These are phyloP conservation scores for Drosophila cracens DNA, from an alignment of 2,888 invertebrate genomes.

Conservation along the genomic window DNA sequence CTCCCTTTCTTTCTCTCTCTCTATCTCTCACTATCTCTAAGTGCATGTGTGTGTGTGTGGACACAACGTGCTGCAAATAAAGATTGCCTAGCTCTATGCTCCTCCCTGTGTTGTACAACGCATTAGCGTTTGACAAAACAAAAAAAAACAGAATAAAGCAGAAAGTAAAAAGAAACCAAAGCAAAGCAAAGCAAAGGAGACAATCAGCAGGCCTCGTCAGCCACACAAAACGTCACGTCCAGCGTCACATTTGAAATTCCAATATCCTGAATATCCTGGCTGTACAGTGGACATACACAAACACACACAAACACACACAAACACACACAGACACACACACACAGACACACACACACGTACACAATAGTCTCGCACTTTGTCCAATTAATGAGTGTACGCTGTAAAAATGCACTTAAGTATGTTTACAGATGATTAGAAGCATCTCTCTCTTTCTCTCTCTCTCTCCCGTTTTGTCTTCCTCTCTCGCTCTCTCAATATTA, in stretches of 20 bases:
- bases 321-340: slow-evolving; percentile 4
- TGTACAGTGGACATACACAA: slow-evolving; percentile 33
- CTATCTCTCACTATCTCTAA: slow-evolving; percentile 2
- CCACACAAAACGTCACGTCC: slow-evolving; percentile 54
- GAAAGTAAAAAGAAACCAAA: slow-evolving; percentile 3
- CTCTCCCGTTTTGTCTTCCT: background rate
- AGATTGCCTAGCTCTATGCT: slow-evolving; percentile 46
- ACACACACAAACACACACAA: background rate
- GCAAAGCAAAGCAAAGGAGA: slow-evolving; percentile 26
- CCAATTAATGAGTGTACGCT: slow-evolving; percentile 47
- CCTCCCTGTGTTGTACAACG: slow-evolving; percentile 39
- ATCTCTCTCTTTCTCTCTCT: background rate
- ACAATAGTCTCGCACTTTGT: slow-evolving; percentile 28
- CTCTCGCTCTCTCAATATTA: background rate
- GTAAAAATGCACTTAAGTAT: slow-evolving; percentile 44
- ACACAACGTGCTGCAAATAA: slow-evolving; percentile 65
- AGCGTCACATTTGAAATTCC: slow-evolving; percentile 58
- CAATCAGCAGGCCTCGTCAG: slow-evolving; percentile 50
- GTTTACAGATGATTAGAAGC: slow-evolving; percentile 52
- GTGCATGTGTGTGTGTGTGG: slow-evolving; percentile 24
- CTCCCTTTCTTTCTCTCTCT: slow-evolving; percentile 13
- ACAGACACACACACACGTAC: slow-evolving; percentile 3
- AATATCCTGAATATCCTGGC: slow-evolving; percentile 54
- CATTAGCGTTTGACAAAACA: slow-evolving; percentile 58
- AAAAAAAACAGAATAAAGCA: slow-evolving; percentile 2